Evolutionary conservation across 2,113 vertebrate genomes (phyloP).

Genomic region (Apodemus speciosus): DNA sequence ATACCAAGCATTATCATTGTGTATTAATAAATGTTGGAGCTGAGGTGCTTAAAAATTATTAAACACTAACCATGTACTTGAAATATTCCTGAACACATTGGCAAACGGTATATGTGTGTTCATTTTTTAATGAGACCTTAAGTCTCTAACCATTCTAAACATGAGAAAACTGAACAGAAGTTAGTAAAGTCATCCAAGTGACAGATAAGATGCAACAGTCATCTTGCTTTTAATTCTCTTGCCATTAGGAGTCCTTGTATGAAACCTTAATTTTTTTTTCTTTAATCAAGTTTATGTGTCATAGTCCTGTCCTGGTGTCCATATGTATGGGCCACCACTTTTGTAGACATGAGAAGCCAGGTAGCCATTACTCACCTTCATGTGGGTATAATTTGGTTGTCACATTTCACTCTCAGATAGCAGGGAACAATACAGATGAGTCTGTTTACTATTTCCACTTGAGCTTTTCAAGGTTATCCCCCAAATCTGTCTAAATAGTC

Average conservation of each 20-base stretch:
- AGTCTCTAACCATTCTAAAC: slow-evolving; percentile 2
- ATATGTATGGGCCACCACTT: not conserved
- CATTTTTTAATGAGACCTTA: slow-evolving; percentile 3
- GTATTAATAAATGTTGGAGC: slow-evolving; percentile 14
- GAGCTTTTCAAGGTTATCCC: not conserved
- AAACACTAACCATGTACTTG: not conserved
- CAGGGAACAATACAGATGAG: not conserved
- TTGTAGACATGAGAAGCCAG: not conserved
- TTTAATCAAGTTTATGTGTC: not conserved
- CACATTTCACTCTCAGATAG: not conserved
- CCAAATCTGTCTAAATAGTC: not conserved
- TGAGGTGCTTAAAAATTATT: slow-evolving; percentile 8
- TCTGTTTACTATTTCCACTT: not conserved
- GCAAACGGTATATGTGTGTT: slow-evolving; percentile 31
- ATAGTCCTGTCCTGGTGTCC: not conserved
- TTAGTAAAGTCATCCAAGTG: not conserved
- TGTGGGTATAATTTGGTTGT: not conserved
- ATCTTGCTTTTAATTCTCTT: not conserved
- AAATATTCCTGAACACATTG: not conserved
- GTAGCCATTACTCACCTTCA: not conserved
- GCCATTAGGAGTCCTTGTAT: not conserved
- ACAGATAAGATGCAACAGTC: not conserved
- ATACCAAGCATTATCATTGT: not conserved
- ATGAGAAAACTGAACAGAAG: slow-evolving; percentile 22
- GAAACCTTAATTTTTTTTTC: not conserved